phyloP scores from a whole-genome alignment of 2,113 vertebrate genomes.

The Thunnus thynnus region DNA sequence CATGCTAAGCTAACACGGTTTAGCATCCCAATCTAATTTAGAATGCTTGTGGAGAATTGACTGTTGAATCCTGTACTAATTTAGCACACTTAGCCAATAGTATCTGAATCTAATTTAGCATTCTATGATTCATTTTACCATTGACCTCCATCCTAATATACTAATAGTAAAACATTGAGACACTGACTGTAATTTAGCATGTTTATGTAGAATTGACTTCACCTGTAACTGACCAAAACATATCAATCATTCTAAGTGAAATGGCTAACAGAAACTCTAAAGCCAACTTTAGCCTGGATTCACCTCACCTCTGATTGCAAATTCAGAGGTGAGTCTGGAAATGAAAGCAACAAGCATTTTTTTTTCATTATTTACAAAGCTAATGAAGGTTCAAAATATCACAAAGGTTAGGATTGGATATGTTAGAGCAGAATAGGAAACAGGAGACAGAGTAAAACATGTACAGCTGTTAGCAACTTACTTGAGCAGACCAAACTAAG shows the following conservation, averaged over 20 bases:
- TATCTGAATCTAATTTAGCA: neutral
- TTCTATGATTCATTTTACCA: neutral
- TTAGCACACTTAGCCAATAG: neutral
- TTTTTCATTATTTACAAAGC: too few relatives aligned
- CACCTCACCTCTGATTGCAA: neutral
- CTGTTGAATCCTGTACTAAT: neutral
- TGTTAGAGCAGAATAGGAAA: neutral
- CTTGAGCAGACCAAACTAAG: too few relatives aligned
- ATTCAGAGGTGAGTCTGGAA: constrained; percentile 13
- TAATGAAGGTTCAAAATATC: too few relatives aligned
- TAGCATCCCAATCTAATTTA: neutral
- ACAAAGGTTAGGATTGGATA: neutral
- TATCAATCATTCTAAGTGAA: neutral
- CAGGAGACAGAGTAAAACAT: too few relatives aligned
- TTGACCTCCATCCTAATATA: neutral
- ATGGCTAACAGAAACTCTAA: neutral
- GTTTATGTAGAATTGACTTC: neutral
- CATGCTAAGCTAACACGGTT: neutral
- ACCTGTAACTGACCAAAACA: neutral
- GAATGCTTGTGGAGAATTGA: neutral
- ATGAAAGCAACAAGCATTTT: too few relatives aligned
- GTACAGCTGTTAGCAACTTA: too few relatives aligned
- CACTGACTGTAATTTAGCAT: neutral
- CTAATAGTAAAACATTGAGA: too few relatives aligned
- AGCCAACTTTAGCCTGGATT: neutral